Conservation (phyloP, 2,888 invertebrate genomes). For the Lissonota sp. region DNA sequence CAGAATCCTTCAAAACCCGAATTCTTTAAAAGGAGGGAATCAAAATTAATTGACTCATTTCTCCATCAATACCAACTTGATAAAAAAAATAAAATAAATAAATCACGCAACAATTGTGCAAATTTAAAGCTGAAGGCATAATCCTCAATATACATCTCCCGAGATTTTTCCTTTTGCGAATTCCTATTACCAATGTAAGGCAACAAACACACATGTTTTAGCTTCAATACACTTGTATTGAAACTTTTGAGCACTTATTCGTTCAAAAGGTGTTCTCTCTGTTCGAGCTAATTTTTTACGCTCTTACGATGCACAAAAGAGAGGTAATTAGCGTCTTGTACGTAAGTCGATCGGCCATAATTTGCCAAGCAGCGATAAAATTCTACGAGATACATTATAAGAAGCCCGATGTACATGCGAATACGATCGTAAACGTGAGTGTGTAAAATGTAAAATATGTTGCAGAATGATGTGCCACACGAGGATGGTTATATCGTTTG, state of each 20-base stretch:
- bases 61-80: too few relatives aligned
- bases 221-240: not conserved
- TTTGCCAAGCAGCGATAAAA: conserved; percentile 37
- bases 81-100: too few relatives aligned
- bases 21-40: too few relatives aligned
- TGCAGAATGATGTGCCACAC: not conserved
- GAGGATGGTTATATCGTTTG: too few relatives aligned
- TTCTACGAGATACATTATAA: conserved; percentile 8
- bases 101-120: too few relatives aligned
- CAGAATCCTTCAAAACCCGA: too few relatives aligned
- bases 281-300: conserved; percentile 79
- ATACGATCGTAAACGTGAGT: conserved; percentile 23
- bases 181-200: too few relatives aligned
- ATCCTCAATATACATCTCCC: too few relatives aligned
- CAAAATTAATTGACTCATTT: too few relatives aligned
- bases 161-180: too few relatives aligned
- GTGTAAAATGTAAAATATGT: conserved; percentile 54
- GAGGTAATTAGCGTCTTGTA: conserved; percentile 81
- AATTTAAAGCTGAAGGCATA: too few relatives aligned
- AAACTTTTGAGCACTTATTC: not conserved
- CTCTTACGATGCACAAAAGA: conserved; percentile 77
- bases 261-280: not conserved
- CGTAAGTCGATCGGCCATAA: conserved; percentile 79
- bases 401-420: conserved; percentile 31
- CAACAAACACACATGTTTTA: too few relatives aligned